Evolutionary conservation across 30 jellyfish, hydroid and myxozoan species (phyloP), one percentile per base, ranked within the genome.

Genomic region (Turritopsis rubra): DNA sequence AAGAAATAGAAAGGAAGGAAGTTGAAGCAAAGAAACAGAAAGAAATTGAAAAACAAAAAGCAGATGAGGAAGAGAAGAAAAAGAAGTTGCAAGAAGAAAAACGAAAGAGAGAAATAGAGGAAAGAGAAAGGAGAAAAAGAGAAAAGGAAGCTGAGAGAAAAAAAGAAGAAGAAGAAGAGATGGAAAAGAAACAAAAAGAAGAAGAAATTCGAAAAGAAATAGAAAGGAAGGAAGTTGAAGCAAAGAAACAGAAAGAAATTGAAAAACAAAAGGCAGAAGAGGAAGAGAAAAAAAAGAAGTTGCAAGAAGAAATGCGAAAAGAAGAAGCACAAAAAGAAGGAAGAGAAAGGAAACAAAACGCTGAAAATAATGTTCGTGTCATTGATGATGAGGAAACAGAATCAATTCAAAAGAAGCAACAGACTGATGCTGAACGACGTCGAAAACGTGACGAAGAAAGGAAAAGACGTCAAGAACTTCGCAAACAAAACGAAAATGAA

Each of bases 391-490:
- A n/a, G n/a, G n/a, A n/a, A n/a, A n/a, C n/a, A 3, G 77, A 68
- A 68, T 16, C 28, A 68, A 17, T 23, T 68, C 22, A 7, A 27
- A 68, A 68, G 30, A 23, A 27, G 19, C 28, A 68, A 68, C 31
- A 68, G 19, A 27, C 16, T n/a, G 77, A 68, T n/a, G 77, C 28
- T 27, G 77, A 68, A 27, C 9, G 77, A 68, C 28, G 30, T n/a
- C 77, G 30, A 68, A 68, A 68, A 27, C 77, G 77, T 19, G 77
- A 68, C 4, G 77, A 68, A 1, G 77, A 68, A 68, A 23, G 77
- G 19, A 68, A 68, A 68, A 16, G 77, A 7, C 77, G 77, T 0
- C 77, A 68, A 27, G 77, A 68, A 68, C 31, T n/a, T n/a, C 77
- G 77, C 17, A 68, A 68, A 27, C 77, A 27, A 68, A 68, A 68